Evolutionary conservation across 2,113 vertebrate genomes (phyloP), one percentile per base, ranked within the genome.

Genomic region (Saguinus midas): DNA sequence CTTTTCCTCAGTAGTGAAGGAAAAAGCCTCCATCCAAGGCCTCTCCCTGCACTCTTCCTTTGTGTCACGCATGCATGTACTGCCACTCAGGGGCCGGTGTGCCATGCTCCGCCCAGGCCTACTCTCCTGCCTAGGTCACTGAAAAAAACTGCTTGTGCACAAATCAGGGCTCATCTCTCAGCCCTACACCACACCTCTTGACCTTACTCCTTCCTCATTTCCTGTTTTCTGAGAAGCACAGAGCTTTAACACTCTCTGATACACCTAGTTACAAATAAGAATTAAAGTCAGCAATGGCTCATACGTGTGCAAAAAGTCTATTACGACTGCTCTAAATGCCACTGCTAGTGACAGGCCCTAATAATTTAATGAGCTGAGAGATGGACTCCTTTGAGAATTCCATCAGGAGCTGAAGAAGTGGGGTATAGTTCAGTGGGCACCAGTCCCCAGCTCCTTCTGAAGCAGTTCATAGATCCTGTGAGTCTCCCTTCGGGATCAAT

Each of bases 401-500:
- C 37, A 20, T 35, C 52, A 91, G n/a, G 35, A 80, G 32, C 52
- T 45, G 35, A 85, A 78, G 83, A 57, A 83, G 45, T 64, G 35
- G 75, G 20, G 55, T 23, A 10, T 0, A 8, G 55, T 13, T 48
- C 14, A 37, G 50, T 27, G 14, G n/a, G 75, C 37, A 40, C 50
- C 40, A n/a, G 35, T 17, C 50, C 68, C 21, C 8, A 40, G 81
- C 14, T 78, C 25, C 17, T 81, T 93, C 35, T 95, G 68, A 76
- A 17, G 85, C 8, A 57, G 50, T 43, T 97, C 37, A 32, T 0
- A 64, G 86, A 37, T 32, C 35, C 27, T 40, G 18, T 23, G 73
- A 29, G 32, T 79, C 70, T 94, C 70, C 91, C 35, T 45, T 50
- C 61, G 95, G 92, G 76, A 95, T 85, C 81, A 92, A 95, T 94